phyloP scores from a whole-genome alignment of 2,797 vertebrate genomes.

The Trachops cirrhosus region DNA sequence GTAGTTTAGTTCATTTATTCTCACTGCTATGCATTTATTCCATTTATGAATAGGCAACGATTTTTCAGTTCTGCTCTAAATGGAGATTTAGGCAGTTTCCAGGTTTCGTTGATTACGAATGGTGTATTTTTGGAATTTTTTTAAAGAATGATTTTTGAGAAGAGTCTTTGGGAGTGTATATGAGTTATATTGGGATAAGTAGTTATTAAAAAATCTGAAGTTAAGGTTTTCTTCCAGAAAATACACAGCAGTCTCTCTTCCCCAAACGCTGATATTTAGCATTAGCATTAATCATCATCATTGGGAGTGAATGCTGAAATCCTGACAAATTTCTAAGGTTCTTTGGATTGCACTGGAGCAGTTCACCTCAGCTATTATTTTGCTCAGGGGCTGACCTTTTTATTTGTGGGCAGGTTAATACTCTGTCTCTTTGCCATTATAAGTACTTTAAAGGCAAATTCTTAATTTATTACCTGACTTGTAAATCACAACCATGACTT shows the following conservation, averaged over 20 bases:
- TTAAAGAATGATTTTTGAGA: conserved; percentile 33
- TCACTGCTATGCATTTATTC: background rate
- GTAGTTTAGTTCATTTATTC: conserved; percentile 19
- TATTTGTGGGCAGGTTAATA: background rate
- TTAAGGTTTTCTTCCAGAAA: conserved; percentile 26
- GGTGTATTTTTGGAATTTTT: background rate
- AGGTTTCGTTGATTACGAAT: conserved; percentile 20
- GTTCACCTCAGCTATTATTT: background rate
- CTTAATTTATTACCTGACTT: background rate
- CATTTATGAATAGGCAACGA: background rate
- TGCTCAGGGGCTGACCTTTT: background rate
- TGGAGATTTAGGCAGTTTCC: conserved; percentile 19
- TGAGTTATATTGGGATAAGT: background rate
- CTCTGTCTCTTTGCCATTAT: background rate
- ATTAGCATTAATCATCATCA: background rate
- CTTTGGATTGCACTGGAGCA: background rate
- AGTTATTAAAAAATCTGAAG: conserved; percentile 5
- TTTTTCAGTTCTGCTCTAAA: background rate
- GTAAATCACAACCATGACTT: conserved; percentile 13
- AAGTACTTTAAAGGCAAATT: conserved; percentile 29
- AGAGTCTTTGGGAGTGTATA: background rate
- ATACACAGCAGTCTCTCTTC: background rate
- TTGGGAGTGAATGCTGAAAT: background rate
- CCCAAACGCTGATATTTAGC: background rate
- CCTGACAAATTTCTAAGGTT: background rate